phyloP scores from a whole-genome alignment of 2,888 invertebrate genomes.

The Mythimna albipuncta region DNA sequence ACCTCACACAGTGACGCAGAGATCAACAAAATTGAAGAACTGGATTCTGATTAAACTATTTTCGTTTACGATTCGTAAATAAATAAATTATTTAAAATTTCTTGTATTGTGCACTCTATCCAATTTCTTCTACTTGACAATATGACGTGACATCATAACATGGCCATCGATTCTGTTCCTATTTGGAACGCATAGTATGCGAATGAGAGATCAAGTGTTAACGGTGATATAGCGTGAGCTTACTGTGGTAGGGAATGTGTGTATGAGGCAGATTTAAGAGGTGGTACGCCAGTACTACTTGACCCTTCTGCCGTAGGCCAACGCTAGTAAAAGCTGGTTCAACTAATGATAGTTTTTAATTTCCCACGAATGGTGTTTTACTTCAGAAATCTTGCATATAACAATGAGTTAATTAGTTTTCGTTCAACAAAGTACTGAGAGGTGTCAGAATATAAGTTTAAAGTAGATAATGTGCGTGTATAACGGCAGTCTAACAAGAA shows the following conservation, averaged over 20 bases:
- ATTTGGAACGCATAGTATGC: not conserved
- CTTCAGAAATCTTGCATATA: slow-evolving; percentile 40
- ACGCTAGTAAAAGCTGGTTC: slow-evolving; percentile 18
- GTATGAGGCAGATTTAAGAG: slow-evolving; percentile 49
- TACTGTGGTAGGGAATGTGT: slow-evolving; percentile 41
- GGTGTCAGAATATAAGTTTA: slow-evolving; percentile 45
- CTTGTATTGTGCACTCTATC: too few species aligned
- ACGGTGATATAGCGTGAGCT: slow-evolving; percentile 34
- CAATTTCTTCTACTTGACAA: too few species aligned
- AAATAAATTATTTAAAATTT: too few species aligned
- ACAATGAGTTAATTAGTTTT: slow-evolving; percentile 52
- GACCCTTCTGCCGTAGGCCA: slow-evolving; percentile 31
- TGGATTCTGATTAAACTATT: too few species aligned
- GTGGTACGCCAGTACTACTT: slow-evolving; percentile 30
- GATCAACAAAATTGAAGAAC: too few species aligned
- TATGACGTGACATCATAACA: too few species aligned
- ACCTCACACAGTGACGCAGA: too few species aligned
- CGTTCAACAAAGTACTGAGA: slow-evolving; percentile 21
- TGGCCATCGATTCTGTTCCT: too few species aligned
- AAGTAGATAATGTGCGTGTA: slow-evolving; percentile 34
- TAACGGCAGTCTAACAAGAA: slow-evolving; percentile 38
- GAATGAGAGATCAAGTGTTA: slow-evolving; percentile 29
- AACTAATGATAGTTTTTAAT: slow-evolving; percentile 37
- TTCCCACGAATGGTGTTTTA: slow-evolving; percentile 52
- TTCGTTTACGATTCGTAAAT: too few species aligned